phyloP scores from a whole-genome alignment of 2,113 vertebrate species.

The Colius striatus region DNA sequence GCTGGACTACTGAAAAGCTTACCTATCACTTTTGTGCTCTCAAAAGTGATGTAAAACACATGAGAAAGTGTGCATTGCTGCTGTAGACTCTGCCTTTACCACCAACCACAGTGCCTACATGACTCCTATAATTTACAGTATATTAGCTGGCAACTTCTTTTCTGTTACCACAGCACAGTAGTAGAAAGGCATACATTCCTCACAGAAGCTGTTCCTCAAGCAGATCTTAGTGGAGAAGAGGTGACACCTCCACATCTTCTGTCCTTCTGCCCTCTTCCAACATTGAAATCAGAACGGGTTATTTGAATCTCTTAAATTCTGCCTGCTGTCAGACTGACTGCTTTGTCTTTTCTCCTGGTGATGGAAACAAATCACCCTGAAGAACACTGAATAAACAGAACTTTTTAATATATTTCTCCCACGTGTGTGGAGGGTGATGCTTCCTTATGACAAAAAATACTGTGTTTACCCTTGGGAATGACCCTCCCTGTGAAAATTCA shows the following conservation, averaged over 20 bases:
- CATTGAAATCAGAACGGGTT: not conserved
- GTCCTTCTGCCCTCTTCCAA: not conserved
- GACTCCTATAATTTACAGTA: not conserved
- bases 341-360: not conserved
- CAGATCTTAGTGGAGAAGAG: not conserved
- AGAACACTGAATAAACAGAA: not conserved
- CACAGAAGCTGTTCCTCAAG: not conserved
- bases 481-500: not conserved
- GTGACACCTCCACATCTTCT: not conserved
- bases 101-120: rapidly evolving
- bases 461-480: not conserved
- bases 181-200: not conserved
- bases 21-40: not conserved
- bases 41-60: not conserved
- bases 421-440: not conserved
- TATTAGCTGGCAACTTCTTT: not conserved
- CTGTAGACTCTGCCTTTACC: not conserved
- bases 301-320: not conserved
- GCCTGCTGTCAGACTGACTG: not conserved
- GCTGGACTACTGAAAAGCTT: not conserved
- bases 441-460: not conserved
- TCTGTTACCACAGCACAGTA: rapidly evolving
- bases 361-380: not conserved
- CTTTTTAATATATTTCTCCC: not conserved
- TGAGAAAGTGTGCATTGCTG: not conserved